Conservation (phyloP, 2,113 vertebrate genomes). For the Ia io region DNA sequence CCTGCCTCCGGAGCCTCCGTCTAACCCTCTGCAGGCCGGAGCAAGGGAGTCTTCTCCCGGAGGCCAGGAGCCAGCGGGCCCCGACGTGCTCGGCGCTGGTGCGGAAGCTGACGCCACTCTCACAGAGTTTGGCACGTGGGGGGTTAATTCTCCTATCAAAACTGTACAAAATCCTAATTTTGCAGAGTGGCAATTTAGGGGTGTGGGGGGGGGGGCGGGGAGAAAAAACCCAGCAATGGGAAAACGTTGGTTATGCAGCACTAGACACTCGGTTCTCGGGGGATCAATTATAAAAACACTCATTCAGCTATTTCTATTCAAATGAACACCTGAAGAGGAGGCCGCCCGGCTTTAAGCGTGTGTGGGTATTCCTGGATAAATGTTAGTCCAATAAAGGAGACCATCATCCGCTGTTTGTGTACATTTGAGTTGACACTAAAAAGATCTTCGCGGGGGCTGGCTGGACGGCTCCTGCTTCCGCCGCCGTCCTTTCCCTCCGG, state of each 20-base stretch:
- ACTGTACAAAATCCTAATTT: slow-evolving; percentile 88
- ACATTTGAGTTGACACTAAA: slow-evolving; percentile 91
- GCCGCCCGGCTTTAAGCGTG: slow-evolving; percentile 89
- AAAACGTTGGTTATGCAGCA: slow-evolving; percentile 89
- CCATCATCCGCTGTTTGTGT: slow-evolving; percentile 90
- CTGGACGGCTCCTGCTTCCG: slow-evolving; percentile 74
- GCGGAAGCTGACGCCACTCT: not conserved
- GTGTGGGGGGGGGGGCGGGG: slow-evolving; percentile 57
- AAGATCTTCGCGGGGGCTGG: slow-evolving; percentile 86
- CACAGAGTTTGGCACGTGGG: slow-evolving; percentile 74
- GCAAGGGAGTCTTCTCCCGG: not conserved
- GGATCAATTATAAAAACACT: slow-evolving; percentile 95
- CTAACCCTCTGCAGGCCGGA: not conserved
- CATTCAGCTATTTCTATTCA: slow-evolving; percentile 93
- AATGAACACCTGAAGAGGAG: slow-evolving; percentile 94
- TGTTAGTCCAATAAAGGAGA: slow-evolving; percentile 90
- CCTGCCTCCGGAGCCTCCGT: accelerated
- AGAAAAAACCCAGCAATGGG: slow-evolving; percentile 83
- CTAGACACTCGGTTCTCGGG: slow-evolving; percentile 88
- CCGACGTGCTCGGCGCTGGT: accelerated
- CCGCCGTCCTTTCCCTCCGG: slow-evolving; percentile 81
- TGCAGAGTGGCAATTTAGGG: slow-evolving; percentile 86
- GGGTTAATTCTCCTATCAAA: slow-evolving; percentile 89
- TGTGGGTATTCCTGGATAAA: slow-evolving; percentile 92
- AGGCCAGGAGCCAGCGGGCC: not conserved